phyloP scores from a whole-genome alignment of 2,113 vertebrate genomes.

The Tretioscincus oriximinensis region DNA sequence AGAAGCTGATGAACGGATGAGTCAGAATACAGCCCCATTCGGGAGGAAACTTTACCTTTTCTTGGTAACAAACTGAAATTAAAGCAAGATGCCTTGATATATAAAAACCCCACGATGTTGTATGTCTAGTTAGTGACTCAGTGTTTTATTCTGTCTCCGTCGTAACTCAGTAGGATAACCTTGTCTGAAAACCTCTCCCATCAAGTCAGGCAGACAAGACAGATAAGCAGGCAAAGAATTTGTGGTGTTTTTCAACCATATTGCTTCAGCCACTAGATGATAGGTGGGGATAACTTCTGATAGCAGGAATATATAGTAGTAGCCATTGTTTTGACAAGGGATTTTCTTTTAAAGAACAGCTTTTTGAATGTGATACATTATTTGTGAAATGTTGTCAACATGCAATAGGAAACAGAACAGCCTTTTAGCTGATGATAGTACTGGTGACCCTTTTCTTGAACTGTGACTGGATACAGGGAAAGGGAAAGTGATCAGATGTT shows the following conservation, averaged over 20 bases:
- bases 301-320: not conserved
- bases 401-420: not conserved
- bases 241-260: not conserved
- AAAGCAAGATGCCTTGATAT: not conserved
- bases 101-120: not conserved
- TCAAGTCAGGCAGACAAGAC: not conserved
- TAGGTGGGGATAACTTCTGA: not conserved
- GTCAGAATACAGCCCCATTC: not conserved
- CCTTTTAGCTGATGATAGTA: not conserved
- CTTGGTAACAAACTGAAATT: conserved; percentile 16
- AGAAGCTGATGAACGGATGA: not conserved
- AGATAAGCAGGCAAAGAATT: not conserved
- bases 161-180: not conserved
- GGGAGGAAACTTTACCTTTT: conserved; percentile 1
- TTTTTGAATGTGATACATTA: not conserved
- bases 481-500: not conserved
- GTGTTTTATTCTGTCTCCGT: not conserved
- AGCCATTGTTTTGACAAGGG: not conserved
- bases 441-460: not conserved
- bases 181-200: not conserved
- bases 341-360: not conserved
- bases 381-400: not conserved
- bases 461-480: not conserved
- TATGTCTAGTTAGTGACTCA: not conserved
- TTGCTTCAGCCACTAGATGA: not conserved